Base-by-base conservation (phyloP, 2,888 invertebrate species). In the Barypeithes pellucidus region DNA sequence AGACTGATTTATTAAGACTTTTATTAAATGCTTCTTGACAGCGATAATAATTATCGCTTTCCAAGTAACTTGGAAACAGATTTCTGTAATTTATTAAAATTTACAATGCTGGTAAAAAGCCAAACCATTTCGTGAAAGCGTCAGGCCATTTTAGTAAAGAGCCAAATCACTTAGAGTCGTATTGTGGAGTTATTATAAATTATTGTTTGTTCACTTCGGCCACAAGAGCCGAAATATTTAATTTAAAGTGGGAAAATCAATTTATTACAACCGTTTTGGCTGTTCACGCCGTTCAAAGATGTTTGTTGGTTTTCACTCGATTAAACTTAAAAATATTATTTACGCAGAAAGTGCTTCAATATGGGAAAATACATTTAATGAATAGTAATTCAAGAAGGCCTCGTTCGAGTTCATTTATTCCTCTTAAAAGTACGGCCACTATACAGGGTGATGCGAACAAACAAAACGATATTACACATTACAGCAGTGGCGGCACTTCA, bases 71-170 rank as follows among this genome's bases (percentile, higher is more conserved):
- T 11, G 47, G 16, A 47, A 47, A 47, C 47, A 47, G 1, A 47
- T 47, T 47, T 11, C 7, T 11, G 11, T 8, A 47, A 47, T 47
- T 47, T 20, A 47, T 47, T 47, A 47, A 18, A 18, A 45, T 45
- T 18, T 47, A 20, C 18, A 20, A 18, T 47, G 11, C 47, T 47
- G 47, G 16, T 20, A 20, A 47, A 11, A 9, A 47, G 47, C 16
- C 20, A 47, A 47, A 47, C 47, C 16, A 47, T 39, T 39, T n/a
- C 12, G 29, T 12, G 4, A 39, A 39, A 39, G 39, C 12, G 39
- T n/a, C 39, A n/a, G n/a, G 12, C 4, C 39, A 39, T 39, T 33
- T n/a, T 39, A 29, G 39, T 39, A 39, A 39, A 39, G 39, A n/a
- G n/a, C n/a, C 39, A n/a, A 39, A 39, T 39, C n/a, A 39, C 12